Conservation (phyloP, 2,113 vertebrate species). For the Onychostruthus taczanowskii region DNA sequence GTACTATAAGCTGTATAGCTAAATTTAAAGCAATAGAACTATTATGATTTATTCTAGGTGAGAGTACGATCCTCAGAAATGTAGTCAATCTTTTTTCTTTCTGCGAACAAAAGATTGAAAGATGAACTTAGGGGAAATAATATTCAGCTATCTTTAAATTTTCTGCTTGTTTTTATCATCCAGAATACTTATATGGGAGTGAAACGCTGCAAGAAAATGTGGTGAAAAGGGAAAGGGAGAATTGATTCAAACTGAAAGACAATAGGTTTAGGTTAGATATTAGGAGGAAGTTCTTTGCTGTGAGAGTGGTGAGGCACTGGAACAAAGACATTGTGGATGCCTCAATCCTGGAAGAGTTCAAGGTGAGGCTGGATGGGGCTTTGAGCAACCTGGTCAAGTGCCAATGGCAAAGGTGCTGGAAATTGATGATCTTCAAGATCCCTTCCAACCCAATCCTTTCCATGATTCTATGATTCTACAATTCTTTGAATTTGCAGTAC, state of each 20-base stretch:
- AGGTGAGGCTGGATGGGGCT: not conserved
- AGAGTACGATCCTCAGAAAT: not conserved
- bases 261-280: not conserved
- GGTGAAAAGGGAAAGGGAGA: not conserved
- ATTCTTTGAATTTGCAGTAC: not conserved
- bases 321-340: not conserved
- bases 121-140: not conserved
- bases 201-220: not conserved
- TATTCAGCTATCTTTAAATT: not conserved
- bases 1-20: not conserved
- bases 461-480: not conserved
- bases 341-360: not conserved
- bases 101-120: not conserved
- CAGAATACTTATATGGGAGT: not conserved
- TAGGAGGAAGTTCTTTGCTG: not conserved
- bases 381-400: not conserved
- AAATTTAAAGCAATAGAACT: not conserved
- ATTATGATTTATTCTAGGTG: not conserved
- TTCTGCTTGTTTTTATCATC: not conserved
- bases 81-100: not conserved
- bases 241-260: not conserved
- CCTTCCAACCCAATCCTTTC: not conserved
- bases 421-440: not conserved
- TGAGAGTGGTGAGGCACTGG: not conserved
- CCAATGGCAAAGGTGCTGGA: not conserved